Evolutionary conservation across 2,113 vertebrate species (phyloP), one percentile per base, ranked within the genome.

Genomic region (Sclerurus mexicanus): DNA sequence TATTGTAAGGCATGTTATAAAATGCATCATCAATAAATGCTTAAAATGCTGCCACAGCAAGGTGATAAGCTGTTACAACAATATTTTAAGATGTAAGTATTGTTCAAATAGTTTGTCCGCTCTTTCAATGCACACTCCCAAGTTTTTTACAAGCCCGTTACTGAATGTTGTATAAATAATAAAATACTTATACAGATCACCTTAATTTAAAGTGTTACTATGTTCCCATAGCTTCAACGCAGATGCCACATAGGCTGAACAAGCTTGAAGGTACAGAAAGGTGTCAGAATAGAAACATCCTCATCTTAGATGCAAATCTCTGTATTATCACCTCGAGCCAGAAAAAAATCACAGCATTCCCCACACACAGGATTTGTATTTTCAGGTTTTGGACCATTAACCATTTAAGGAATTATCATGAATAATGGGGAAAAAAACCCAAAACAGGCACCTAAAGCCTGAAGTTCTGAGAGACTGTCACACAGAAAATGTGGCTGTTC

Each of bases 121-220:
- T 77, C 30, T 60, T 93, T 93, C 87, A 86, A 63, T 37, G 66
- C 68, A 68, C 55, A 66, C 71, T 59, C 60, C 55, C 46, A 87
- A 87, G 67, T 14, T 88, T 66, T 96, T 96, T 96, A 90, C 56
- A 96, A 85, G 74, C 85, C 82, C 44, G 15, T 92, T 90, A 93
- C 87, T 22, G 6, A 88, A 93, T 75, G 85, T 72, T 84, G 52
- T 66, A 81, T 92, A 89, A 96, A 95, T 83, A 94, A 95, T 85
- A 96, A 96, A 93, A 87, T 96, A 96, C 96, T 95, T 96, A 96
- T 91, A 87, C 95, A 85, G 80, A 95, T 80, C 91, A 94, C 93
- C 56, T 95, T 72, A 59, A 93, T 96, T 91, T 90, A 90, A 96
- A 82, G 86, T 39, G 55, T 97, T 97, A 56, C 85, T 85, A 4